phyloP scores from a whole-genome alignment of 2,888 invertebrate species.

The Cabera pusaria region DNA sequence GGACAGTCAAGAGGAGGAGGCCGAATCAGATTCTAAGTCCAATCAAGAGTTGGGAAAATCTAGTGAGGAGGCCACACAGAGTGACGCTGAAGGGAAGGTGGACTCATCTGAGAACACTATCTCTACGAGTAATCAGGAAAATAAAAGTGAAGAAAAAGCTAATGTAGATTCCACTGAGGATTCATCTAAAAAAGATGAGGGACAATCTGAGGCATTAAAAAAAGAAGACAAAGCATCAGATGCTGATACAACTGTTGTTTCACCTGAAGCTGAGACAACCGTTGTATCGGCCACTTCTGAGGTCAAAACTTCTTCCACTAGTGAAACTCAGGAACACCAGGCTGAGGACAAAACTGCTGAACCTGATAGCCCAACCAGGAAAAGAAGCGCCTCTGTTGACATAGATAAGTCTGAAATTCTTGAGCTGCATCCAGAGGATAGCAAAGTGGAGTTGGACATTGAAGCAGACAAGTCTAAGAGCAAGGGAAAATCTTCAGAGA shows the following conservation, averaged over 20 bases:
- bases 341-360: conserved; percentile 29
- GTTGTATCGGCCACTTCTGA: conserved; percentile 44
- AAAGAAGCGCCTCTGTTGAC: conserved; percentile 55
- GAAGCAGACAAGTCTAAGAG: conserved; percentile 48
- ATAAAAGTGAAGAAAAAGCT: conserved; percentile 12
- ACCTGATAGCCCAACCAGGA: conserved; percentile 30
- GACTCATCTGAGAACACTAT: conserved; percentile 31
- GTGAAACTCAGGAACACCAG: conserved; percentile 24
- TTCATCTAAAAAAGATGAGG: conserved; percentile 28
- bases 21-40: conserved; percentile 37
- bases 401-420: conserved; percentile 68
- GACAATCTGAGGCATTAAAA: conserved; percentile 18
- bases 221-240: conserved; percentile 40
- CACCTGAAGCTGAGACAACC: conserved; percentile 55
- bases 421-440: conserved; percentile 67
- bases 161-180: conserved; percentile 31
- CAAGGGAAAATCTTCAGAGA: conserved; percentile 29
- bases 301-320: conserved; percentile 21
- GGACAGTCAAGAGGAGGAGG: conserved; percentile 60
- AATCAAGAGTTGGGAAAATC: conserved; percentile 35
- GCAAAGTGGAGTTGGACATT: conserved; percentile 57
- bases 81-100: conserved; percentile 36
- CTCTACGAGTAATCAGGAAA: conserved; percentile 28
- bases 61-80: conserved; percentile 49
- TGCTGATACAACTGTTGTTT: conserved; percentile 60